A percentile compares a stretch with the other conserved stretches of the same genome.
Conservation (phyloP, 2,113 vertebrate species). For the Percopsis transmontana region DNA sequence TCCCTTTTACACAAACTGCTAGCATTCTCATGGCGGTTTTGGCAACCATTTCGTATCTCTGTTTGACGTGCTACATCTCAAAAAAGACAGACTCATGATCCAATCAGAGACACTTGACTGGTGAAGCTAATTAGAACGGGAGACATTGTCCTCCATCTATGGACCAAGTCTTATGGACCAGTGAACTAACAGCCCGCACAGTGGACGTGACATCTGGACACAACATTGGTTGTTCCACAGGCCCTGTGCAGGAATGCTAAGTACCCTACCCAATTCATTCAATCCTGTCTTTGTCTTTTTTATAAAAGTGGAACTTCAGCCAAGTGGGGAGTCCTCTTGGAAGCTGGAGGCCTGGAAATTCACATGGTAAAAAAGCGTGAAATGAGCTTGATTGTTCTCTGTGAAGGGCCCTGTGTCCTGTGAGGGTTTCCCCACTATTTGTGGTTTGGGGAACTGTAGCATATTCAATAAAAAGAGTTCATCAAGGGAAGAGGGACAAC, state of each 20-base stretch:
- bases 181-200: slow-evolving; percentile 42
- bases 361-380: slow-evolving; percentile 31
- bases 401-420: slow-evolving; percentile 6
- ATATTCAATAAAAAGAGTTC: slow-evolving; percentile 23
- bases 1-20: no score
- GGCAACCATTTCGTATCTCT: neutral
- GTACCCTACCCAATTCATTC: slow-evolving; percentile 26
- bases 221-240: slow-evolving; percentile 40
- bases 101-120: slow-evolving; percentile 75
- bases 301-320: neutral
- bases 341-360: slow-evolving; percentile 20
- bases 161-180: slow-evolving; percentile 61
- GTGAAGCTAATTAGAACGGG: slow-evolving; percentile 63
- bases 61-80: slow-evolving; percentile 22
- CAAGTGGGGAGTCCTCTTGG: slow-evolving; percentile 1
- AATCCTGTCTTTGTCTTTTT: slow-evolving; percentile 24
- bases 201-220: slow-evolving; percentile 56
- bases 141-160: slow-evolving; percentile 60
- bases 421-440: slow-evolving; percentile 3
- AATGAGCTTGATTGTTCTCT: slow-evolving; percentile 28
- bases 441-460: slow-evolving; percentile 7
- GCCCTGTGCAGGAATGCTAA: slow-evolving; percentile 60
- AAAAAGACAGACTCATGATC: slow-evolving; percentile 57
- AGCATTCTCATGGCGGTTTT: no score
- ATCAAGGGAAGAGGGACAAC: slow-evolving; percentile 23